These are phyloP conservation scores for Globodera rostochiensis DNA, from an alignment of 1,140 invertebrate species.

Conservation along the genomic window DNA sequence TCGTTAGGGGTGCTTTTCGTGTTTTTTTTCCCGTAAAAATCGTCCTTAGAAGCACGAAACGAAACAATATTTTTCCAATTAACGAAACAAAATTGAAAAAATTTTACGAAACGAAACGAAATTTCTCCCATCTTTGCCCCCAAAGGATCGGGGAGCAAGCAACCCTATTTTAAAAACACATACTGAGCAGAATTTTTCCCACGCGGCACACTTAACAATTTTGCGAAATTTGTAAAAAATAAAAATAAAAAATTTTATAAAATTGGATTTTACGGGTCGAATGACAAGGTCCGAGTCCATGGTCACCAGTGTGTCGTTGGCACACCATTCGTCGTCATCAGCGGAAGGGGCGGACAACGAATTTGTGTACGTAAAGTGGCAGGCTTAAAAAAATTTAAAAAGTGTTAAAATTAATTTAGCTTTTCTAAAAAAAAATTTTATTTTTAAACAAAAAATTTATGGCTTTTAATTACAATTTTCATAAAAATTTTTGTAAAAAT, in stretches of 20 bases:
- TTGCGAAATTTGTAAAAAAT: not conserved
- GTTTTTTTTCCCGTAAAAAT: too few relatives aligned
- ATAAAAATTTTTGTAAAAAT: not conserved
- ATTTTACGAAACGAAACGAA: too few relatives aligned
- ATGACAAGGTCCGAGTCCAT: not conserved
- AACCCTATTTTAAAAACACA: not conserved
- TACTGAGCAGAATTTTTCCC: slow-evolving; percentile 32
- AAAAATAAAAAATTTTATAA: not conserved
- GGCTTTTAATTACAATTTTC: too few relatives aligned
- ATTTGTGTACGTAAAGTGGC: slow-evolving; percentile 28
- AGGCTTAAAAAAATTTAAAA: not conserved
- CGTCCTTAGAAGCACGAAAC: too few relatives aligned
- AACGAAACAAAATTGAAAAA: too few relatives aligned
- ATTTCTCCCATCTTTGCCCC: too few relatives aligned
- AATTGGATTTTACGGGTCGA: not conserved
- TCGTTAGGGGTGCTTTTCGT: too few relatives aligned
- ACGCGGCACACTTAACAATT: slow-evolving; percentile 19
- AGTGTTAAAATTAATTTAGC: not conserved
- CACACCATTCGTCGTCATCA: slow-evolving; percentile 25
- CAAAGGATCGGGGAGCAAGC: too few relatives aligned
- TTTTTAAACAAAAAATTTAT: too few relatives aligned
- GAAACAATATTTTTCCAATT: not conserved
- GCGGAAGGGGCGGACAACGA: not conserved
- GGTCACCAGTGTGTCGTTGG: slow-evolving; percentile 15
- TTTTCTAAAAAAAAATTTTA: too few relatives aligned